Base-by-base conservation (phyloP, 1,140 invertebrate species). In the Ditylenchus dipsaci region DNA sequence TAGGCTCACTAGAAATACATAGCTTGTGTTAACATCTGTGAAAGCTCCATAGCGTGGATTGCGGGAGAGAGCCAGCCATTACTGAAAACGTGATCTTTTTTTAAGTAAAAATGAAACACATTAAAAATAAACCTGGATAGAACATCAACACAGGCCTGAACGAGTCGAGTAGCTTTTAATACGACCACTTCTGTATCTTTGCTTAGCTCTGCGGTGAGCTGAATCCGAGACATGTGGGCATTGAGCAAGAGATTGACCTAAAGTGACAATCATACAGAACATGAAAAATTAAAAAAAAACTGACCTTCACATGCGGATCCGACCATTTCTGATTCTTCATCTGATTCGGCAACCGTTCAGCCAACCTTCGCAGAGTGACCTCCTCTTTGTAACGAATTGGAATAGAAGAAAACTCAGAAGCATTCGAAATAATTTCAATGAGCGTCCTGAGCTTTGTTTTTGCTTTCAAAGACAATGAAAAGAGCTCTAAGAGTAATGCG, bases 21-120 rank as follows among this genome's bases (percentile, higher is more conserved):
- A 1, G 94, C 95, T 85, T 99, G 96, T 0, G 95, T 97, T 0
- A 95, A 91, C 95, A 98, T 99, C 84, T 98, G 95, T 0, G 95
- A 93, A 67, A 99, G 85, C 85, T 98, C 95, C 96, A 99, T 99
- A 76, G 95, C 94, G 58, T 95, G 92, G 26, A 99, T 90, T 9
- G 95, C 96, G 0, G 95, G 95, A 0, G 91, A 90, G 17, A 98
- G 85, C 95, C 95, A 99, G 30, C 95, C 95, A 80, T 96, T 97
- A 21, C 92, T 95, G 80, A 30, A 76, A 38, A 38, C 33, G 11
- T 38, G 11, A 38, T 3, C 11, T 38, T 5, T 11, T 38, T 38
- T 38, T 5, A 11, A 11, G 33, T 3, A 11, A 38, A 11, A 38
- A 3, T 38, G 3, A 38, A 11, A 38, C 49, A 53, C 3, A 53